Percentiles rank a stretch among this genome's conserved stretches.
phyloP scores from a whole-genome alignment of 2,888 invertebrate species.

The Rhaphigaster nebulosa region DNA sequence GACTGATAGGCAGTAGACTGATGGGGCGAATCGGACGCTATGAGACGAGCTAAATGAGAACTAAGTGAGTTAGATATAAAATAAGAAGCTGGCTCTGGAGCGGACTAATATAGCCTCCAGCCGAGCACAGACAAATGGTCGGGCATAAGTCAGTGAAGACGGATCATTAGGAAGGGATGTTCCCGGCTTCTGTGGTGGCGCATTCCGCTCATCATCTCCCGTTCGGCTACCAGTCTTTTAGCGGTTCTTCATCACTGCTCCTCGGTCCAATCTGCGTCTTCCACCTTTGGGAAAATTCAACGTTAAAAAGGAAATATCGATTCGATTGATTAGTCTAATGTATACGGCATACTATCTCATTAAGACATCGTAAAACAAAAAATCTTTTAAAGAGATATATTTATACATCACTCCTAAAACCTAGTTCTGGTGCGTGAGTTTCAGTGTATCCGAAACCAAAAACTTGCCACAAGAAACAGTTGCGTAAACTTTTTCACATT shows the following conservation, averaged over 20 bases:
- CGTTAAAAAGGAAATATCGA: background rate
- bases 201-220: slow-evolving; percentile 46
- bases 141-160: slow-evolving; percentile 23
- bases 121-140: slow-evolving; percentile 37
- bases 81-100: slow-evolving; percentile 15
- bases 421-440: too few relatives aligned
- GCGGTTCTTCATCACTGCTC: background rate
- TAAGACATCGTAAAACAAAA: too few relatives aligned
- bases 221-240: slow-evolving; percentile 37
- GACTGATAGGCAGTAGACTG: background rate
- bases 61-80: slow-evolving; percentile 39
- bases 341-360: background rate
- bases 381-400: too few relatives aligned
- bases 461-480: too few relatives aligned
- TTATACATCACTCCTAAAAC: too few relatives aligned
- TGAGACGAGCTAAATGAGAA: slow-evolving; percentile 29
- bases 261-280: background rate
- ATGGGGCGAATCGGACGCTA: background rate
- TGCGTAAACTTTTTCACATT: too few relatives aligned
- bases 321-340: background rate
- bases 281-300: background rate
- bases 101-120: slow-evolving; percentile 42
- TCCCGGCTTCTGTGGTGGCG: slow-evolving; percentile 40
- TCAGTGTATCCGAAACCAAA: too few relatives aligned
- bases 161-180: slow-evolving; percentile 50